These are phyloP conservation scores for Drosophila asahinai DNA, from an alignment of 1,140 invertebrate species.

Conservation along the genomic window DNA sequence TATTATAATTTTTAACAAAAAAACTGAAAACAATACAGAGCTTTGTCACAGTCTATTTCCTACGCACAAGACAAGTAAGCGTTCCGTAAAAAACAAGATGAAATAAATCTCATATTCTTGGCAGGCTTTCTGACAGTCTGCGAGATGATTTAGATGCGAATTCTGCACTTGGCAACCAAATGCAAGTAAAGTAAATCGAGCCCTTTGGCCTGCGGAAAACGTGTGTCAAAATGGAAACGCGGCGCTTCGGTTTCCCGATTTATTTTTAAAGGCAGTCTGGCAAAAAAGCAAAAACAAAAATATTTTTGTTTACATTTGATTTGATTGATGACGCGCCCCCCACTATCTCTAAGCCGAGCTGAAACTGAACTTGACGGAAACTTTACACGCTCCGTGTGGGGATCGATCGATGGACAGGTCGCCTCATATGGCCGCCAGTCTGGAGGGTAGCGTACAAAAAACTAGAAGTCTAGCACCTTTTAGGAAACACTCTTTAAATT, in stretches of 20 bases:
- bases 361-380: slow-evolving; percentile 7
- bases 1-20: too few relatives aligned
- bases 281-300: slow-evolving; percentile 55
- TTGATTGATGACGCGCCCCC: slow-evolving; percentile 20
- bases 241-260: slow-evolving; percentile 10
- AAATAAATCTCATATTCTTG: slow-evolving; percentile 16
- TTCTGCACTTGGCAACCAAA: slow-evolving; percentile 60
- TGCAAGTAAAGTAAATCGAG: slow-evolving; percentile 10
- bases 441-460: neutral
- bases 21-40: too few relatives aligned
- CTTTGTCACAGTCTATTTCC: slow-evolving; percentile 17
- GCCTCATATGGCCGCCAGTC: neutral
- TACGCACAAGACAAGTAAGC: neutral
- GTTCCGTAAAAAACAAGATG: neutral
- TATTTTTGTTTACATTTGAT: slow-evolving; percentile 70
- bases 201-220: slow-evolving; percentile 53
- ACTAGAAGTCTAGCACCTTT: neutral
- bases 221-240: slow-evolving; percentile 28
- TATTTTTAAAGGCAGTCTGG: slow-evolving; percentile 20
- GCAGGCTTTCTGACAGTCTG: slow-evolving; percentile 22
- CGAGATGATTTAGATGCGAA: slow-evolving; percentile 38
- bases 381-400: neutral
- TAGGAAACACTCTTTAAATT: neutral
- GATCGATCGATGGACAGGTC: neutral
- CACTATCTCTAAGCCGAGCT: slow-evolving; percentile 2